phyloP scores from a whole-genome alignment of 2,797 vertebrate species.

The Parambassis ranga region DNA sequence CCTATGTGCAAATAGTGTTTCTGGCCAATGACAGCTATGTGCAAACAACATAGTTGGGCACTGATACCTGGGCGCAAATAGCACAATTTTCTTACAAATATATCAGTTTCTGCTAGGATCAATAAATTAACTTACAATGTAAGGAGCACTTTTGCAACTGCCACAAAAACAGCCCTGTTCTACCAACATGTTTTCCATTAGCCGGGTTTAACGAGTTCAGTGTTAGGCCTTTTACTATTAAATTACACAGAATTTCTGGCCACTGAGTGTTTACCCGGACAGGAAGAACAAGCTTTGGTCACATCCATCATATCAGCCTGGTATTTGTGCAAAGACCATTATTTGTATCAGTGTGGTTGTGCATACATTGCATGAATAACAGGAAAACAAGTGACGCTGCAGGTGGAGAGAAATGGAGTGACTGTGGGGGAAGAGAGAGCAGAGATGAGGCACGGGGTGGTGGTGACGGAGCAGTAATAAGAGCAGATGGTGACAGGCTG shows the following conservation, averaged over 20 bases:
- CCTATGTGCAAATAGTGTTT: no score
- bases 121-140: no score
- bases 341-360: slow-evolving; percentile 8
- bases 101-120: no score
- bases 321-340: slow-evolving; percentile 13
- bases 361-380: slow-evolving; percentile 2
- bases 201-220: background rate
- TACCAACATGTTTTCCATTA: background rate
- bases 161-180: background rate
- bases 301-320: slow-evolving; percentile 8
- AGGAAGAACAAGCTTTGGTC: background rate
- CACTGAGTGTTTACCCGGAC: background rate
- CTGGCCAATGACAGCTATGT: no score
- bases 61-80: no score
- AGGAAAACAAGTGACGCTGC: slow-evolving; percentile 12
- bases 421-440: background rate
- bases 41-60: no score
- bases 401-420: slow-evolving; percentile 6
- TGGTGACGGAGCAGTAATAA: slow-evolving; percentile 36
- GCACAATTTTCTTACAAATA: no score
- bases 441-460: background rate
- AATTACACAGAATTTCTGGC: background rate
- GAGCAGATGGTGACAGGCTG: slow-evolving; percentile 71
- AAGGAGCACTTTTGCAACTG: no score
- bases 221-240: background rate